Conservation (phyloP, 2,113 vertebrate species). For the Amazona vittata region DNA sequence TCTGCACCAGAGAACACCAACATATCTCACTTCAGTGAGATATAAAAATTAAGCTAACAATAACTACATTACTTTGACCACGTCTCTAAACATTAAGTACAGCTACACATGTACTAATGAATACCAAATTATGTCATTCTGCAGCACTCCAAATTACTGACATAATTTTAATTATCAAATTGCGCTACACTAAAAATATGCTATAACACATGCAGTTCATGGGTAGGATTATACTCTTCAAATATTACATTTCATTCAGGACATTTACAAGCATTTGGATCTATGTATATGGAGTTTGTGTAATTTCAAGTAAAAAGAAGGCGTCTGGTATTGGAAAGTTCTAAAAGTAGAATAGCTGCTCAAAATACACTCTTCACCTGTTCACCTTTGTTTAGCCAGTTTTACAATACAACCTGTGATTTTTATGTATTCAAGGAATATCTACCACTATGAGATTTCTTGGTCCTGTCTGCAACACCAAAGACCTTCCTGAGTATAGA, state of each 20-base stretch:
- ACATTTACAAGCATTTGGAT: not conserved
- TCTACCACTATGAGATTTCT: not conserved
- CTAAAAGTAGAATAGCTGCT: not conserved
- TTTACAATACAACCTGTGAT: not conserved
- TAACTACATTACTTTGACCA: not conserved
- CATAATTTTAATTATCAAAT: slow-evolving; percentile 25
- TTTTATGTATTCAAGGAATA: not conserved
- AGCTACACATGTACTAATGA: not conserved
- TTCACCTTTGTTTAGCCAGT: not conserved
- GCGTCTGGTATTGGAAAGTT: not conserved
- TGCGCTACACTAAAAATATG: not conserved
- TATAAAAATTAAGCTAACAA: no score
- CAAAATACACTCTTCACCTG: not conserved
- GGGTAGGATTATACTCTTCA: not conserved
- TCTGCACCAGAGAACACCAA: not conserved
- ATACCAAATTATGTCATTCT: not conserved
- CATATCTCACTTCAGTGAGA: not conserved
- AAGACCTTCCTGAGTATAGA: not conserved
- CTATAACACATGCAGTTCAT: not conserved
- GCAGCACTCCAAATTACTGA: not conserved
- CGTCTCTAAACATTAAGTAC: not conserved
- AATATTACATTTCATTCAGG: not conserved
- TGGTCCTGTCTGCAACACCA: not conserved
- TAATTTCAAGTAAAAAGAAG: not conserved
- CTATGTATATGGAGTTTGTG: not conserved